Evolutionary conservation across 2,888 invertebrate genomes (phyloP), one percentile per base, ranked within the genome.

Genomic region (Hemistola chrysoprasaria): DNA sequence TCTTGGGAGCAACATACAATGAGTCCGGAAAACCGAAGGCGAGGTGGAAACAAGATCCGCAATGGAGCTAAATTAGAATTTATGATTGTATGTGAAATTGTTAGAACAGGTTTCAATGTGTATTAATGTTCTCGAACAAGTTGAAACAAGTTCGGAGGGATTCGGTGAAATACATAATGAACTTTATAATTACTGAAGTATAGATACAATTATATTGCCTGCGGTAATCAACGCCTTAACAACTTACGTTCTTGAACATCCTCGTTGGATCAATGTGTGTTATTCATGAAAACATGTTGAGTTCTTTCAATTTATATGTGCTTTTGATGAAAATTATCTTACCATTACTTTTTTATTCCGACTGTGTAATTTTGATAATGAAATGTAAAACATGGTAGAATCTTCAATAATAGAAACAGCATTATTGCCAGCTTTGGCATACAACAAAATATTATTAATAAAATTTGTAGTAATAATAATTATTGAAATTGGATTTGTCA

Each of bases 81-180:
- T 88, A 88, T 87, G 86, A 87, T 84, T 87, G 85, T 84, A 79
- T 83, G 82, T 84, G 79, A 87, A 84, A 83, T 85, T 87, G 78
- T 83, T 80, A 76, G 76, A 79, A 78, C 78, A 75, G 69, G 75
- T 81, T 85, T 78, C 78, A 69, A 74, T 79, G 70, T 69, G 66
- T 73, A 70, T 62, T 65, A 70, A 72, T 72, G 67, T 77, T 77
- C 65, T 64, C 57, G 55, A 65, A 67, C 66, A 65, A 54, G 65
- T 69, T 66, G 59, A 65, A 68, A 61, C 61, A 74, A 78, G 65
- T 78, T 80, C 59, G 50, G 52, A 54, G 56, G 56, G 69, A 67
- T 65, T 68, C 65, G 58, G 56, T 50, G 56, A 65, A 66, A 65
- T 63, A 65, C 57, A 45, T 59, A 68, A 66, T 65, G 58, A 78